phyloP scores from a whole-genome alignment of 2,797 vertebrate species.

The Lithobates sylvaticus region DNA sequence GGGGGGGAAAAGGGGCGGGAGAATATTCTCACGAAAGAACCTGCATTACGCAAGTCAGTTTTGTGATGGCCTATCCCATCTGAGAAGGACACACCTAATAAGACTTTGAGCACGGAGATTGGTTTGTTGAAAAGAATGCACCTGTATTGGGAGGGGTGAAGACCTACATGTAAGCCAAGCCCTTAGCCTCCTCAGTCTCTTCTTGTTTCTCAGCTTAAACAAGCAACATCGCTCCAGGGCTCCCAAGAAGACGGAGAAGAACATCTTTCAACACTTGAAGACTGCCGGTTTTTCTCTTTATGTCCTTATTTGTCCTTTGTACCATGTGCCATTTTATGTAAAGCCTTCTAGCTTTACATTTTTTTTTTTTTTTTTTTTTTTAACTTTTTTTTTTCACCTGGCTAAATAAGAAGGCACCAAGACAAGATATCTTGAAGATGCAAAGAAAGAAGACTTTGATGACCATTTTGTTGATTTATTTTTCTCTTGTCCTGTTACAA shows the following conservation, averaged over 20 bases:
- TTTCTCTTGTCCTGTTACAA: conserved; percentile 55
- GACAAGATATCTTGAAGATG: conserved; percentile 68
- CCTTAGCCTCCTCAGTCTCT: conserved; percentile 88
- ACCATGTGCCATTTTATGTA: conserved; percentile 8
- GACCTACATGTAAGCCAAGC: conserved; percentile 87
- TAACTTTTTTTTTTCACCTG: conserved; percentile 4
- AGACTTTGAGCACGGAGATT: conserved; percentile 73
- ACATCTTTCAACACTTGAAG: conserved; percentile 58
- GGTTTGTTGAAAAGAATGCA: conserved; percentile 76
- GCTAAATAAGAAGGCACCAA: conserved; percentile 8
- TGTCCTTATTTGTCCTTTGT: conserved; percentile 25
- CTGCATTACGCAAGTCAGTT: conserved; percentile 65
- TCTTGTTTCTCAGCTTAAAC: conserved; percentile 84
- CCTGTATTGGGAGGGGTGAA: conserved; percentile 81
- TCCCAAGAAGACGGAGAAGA: conserved; percentile 58
- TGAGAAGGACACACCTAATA: conserved; percentile 82
- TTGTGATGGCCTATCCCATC: conserved; percentile 73
- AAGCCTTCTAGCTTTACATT: conserved; percentile 48
- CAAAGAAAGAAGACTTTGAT: conserved; percentile 70
- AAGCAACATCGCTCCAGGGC: conserved; percentile 73
- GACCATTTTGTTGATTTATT: conserved; percentile 44
- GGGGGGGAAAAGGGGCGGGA: conserved; percentile 57
- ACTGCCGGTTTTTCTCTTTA: conserved; percentile 34
- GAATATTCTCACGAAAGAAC: conserved; percentile 60
- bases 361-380: conserved; percentile 21